These are phyloP conservation scores for Sebastes schlegelii DNA, from an alignment of 2,113 vertebrate species.

Conservation along the genomic window DNA sequence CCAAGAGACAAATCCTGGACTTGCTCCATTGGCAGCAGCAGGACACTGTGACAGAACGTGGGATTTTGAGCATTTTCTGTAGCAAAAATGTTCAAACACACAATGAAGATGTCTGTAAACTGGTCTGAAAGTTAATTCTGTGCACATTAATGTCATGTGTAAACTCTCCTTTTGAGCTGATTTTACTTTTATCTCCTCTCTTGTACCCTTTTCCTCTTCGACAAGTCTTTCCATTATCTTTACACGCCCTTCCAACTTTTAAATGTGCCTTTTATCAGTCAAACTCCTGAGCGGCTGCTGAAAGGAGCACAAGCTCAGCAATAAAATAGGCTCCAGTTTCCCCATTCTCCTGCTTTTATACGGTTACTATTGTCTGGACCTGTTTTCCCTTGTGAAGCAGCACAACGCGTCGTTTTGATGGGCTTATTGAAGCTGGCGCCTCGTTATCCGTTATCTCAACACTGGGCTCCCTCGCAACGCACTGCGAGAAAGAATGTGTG, in stretches of 20 bases:
- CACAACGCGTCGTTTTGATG: constrained; percentile 59
- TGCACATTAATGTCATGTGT: constrained; percentile 5
- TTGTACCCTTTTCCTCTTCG: constrained; percentile 10
- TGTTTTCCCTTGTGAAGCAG: constrained; percentile 55
- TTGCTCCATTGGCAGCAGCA: constrained; percentile 40
- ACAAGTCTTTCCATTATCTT: constrained; percentile 53
- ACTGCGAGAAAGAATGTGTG: constrained; percentile 13
- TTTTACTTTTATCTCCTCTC: constrained; percentile 24
- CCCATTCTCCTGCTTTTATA: constrained; percentile 39
- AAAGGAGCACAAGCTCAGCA: constrained; percentile 44
- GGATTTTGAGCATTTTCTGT: constrained; percentile 59
- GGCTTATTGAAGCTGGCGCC: constrained; percentile 59
- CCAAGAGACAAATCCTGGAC: constrained; percentile 56
- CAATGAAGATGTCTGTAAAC: not conserved
- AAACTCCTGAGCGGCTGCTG: constrained; percentile 31
- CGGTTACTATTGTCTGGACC: constrained; percentile 59
- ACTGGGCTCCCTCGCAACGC: constrained; percentile 45
- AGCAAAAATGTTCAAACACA: constrained; percentile 27
- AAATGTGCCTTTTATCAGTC: constrained; percentile 54
- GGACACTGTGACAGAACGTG: constrained; percentile 43
- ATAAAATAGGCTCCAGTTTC: constrained; percentile 40
- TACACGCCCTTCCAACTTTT: constrained; percentile 27
- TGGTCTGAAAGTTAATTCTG: constrained; percentile 1
- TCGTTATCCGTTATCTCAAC: constrained; percentile 67
- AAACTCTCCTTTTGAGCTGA: constrained; percentile 14